Base-by-base conservation (phyloP, 2,888 invertebrate species). In the Agrilus mali region DNA sequence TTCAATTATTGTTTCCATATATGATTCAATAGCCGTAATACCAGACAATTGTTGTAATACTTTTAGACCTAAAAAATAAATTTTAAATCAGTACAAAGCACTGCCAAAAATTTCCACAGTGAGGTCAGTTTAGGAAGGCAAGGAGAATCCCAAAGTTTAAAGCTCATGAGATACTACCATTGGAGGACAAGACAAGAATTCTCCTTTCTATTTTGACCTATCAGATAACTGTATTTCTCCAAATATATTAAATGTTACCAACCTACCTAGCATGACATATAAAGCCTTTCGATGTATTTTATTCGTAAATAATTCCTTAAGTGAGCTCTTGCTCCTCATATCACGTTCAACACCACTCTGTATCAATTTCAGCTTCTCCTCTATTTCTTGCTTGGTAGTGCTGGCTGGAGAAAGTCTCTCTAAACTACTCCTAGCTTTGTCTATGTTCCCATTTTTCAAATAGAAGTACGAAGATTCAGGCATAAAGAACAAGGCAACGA, bases 11-110 rank as follows among this genome's bases (percentile, higher is more conserved):
- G 72, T 70, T 56, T 77, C 75, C 46, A 78, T 68, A 52, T 78
- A 78, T 0, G 76, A 72, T 48, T 77, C 76, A 17, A 78, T 71
- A 1, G 76, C 75, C 4, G 72, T 60, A 22, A 72, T 68, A 6
- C 78, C 78, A 16, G 75, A 75, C 68, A 77, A 72, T 51, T 77
- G 77, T 33, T 77, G 73, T 38, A 77, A 56, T 17, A 74, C 51
- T 55, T 78, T 77, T 0, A 77, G 59, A 15, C 75, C 78, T 73
- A 57, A 3, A 62, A 50, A 33, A 17, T 48, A 48, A 38, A 17
- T 15, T n/a, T n/a, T n/a, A n/a, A n/a, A n/a, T n/a, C n/a, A n/a
- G 3, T 20, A 20, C 4, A 20, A 20, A 4, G 7, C 20, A 6
- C 7, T 20, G 6, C 7, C 4, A 7, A 20, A 20, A 20, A 20